Evolutionary conservation across 2,888 invertebrate genomes (phyloP).

Genomic region (Pyrrhopygopsis socrates): DNA sequence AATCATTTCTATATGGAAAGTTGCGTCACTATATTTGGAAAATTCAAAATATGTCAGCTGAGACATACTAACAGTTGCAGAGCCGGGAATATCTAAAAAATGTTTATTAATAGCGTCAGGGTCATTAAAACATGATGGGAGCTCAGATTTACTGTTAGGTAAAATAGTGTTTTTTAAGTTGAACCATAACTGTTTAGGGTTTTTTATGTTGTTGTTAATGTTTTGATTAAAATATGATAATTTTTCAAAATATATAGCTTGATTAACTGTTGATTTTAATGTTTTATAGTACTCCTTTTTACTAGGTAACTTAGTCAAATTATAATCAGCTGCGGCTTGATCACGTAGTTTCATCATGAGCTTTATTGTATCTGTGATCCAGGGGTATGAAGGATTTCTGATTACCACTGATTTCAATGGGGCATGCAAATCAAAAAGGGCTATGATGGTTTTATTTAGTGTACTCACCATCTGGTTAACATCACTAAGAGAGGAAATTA

Average conservation of each 20-base stretch:
- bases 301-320: background rate
- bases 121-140: conserved; percentile 30
- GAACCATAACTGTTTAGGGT: conserved; percentile 49
- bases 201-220: background rate
- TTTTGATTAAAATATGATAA: conserved; percentile 26
- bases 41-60: conserved; percentile 7
- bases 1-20: background rate
- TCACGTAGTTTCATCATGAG: conserved; percentile 51
- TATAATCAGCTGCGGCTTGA: conserved; percentile 14
- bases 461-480: background rate
- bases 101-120: conserved; percentile 34
- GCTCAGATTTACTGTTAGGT: background rate
- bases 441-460: background rate
- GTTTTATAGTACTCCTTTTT: conserved; percentile 56
- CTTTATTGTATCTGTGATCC: conserved; percentile 57
- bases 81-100: conserved; percentile 17
- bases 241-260: conserved; percentile 44
- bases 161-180: conserved; percentile 50
- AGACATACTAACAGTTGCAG: background rate
- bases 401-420: background rate
- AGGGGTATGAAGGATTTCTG: background rate
- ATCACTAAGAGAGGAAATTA: background rate
- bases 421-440: background rate
- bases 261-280: conserved; percentile 35
- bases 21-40: background rate